Percentiles rank a stretch among this genome's conserved stretches.
Evolutionary conservation across 2,888 invertebrate genomes (phyloP).

Genomic region (Acanthoscelides obtectus): DNA sequence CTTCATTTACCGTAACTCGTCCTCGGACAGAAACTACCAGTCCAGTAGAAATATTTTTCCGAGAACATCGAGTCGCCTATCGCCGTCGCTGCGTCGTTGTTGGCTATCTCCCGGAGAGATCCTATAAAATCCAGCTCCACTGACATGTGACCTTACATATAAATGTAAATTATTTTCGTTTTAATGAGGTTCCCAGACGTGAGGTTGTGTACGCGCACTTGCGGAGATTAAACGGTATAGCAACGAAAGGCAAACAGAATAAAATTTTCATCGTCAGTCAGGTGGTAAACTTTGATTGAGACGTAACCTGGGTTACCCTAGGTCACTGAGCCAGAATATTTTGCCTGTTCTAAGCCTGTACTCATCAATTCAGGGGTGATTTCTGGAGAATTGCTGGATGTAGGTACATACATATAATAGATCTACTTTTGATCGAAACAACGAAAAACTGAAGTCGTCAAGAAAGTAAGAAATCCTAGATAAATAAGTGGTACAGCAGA

Average conservation of each 20-base stretch:
- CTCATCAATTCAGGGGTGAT: no score
- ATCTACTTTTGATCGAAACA: no score
- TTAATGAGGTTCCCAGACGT: conserved; percentile 12
- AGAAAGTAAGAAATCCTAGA: no score
- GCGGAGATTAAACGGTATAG: not conserved
- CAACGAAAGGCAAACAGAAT: no score
- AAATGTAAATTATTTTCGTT: conserved; percentile 21
- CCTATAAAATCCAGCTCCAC: conserved; percentile 26
- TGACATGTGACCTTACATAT: conserved; percentile 26
- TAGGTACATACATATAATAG: no score
- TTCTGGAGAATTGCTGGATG: no score
- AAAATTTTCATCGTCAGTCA: not conserved
- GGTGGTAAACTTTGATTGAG: no score
- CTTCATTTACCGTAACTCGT: not conserved
- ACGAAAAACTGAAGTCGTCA: no score
- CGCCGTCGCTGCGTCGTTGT: conserved; percentile 13
- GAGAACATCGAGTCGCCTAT: conserved; percentile 14
- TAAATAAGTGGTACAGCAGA: no score
- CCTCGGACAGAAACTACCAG: not conserved
- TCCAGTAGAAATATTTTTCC: not conserved
- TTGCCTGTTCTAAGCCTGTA: no score
- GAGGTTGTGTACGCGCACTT: conserved; percentile 1
- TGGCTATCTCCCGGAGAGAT: conserved; percentile 17
- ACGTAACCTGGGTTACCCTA: no score
- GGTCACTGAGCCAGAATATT: no score